Percentiles rank a stretch among this genome's conserved stretches.
Conservation (phyloP, 2,113 vertebrate genomes). For the Australoheros scitulus region DNA sequence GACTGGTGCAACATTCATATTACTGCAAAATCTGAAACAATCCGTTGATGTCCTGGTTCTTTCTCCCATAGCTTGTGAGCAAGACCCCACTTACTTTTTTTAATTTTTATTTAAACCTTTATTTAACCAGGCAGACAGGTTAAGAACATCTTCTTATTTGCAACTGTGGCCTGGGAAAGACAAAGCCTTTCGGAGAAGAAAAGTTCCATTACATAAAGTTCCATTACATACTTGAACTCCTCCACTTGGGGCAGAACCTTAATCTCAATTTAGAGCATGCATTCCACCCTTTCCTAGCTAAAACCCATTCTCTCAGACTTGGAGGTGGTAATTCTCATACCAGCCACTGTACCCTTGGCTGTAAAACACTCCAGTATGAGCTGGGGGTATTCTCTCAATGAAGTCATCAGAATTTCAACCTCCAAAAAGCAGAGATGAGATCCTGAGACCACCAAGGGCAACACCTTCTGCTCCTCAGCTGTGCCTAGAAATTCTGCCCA, state of each 20-base stretch:
- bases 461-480: background rate
- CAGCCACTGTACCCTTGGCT: background rate
- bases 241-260: background rate
- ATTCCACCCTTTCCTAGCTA: background rate
- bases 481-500: background rate
- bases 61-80: background rate
- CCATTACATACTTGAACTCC: rapidly evolving
- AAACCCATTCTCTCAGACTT: background rate
- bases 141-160: too few relatives aligned
- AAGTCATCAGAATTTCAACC: background rate
- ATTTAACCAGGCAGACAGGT: too few relatives aligned
- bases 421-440: background rate
- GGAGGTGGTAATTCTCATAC: background rate
- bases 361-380: rapidly evolving
- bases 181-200: too few relatives aligned
- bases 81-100: background rate
- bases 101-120: too few relatives aligned
- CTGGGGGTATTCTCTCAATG: background rate
- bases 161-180: too few relatives aligned
- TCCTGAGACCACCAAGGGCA: background rate
- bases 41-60: background rate
- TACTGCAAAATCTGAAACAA: background rate
- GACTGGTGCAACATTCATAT: background rate
- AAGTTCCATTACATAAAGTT: too few relatives aligned
- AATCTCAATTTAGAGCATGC: background rate